These are phyloP conservation scores for Darwinula stevensoni DNA, from an alignment of 2,888 invertebrate genomes.

Conservation along the genomic window DNA sequence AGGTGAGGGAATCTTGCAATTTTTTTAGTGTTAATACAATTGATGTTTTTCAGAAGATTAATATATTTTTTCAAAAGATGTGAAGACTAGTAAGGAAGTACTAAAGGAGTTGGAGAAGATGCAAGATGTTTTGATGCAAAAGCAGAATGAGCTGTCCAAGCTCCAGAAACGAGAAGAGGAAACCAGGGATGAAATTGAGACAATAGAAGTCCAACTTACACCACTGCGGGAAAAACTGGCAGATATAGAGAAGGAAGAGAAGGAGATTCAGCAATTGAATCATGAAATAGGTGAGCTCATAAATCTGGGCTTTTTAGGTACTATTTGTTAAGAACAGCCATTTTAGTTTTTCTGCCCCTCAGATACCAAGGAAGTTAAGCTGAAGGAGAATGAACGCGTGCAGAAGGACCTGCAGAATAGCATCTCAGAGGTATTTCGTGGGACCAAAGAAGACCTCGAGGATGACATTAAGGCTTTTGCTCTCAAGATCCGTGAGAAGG, in stretches of 20 bases:
- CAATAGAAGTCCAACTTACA: conserved; percentile 4
- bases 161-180: conserved; percentile 7
- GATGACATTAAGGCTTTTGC: neutral
- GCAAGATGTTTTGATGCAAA: neutral
- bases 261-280: conserved; percentile 9
- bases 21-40: neutral
- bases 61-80: conserved; percentile 11
- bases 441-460: neutral
- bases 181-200: conserved; percentile 8
- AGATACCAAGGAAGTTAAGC: no score
- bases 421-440: neutral
- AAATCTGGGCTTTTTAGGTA: no score
- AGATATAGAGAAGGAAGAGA: conserved; percentile 6
- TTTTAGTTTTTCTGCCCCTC: no score
- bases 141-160: conserved; percentile 7
- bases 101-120: conserved; percentile 11
- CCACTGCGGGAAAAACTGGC: neutral
- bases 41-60: neutral
- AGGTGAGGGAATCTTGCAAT: conserved; percentile 9
- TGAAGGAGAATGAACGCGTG: no score
- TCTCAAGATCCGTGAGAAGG: neutral
- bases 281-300: conserved; percentile 8
- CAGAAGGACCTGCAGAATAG: neutral
- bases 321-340: no score
- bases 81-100: no score